Base-by-base conservation (phyloP, 2,113 vertebrate genomes). In the Podocnemis expansa region DNA sequence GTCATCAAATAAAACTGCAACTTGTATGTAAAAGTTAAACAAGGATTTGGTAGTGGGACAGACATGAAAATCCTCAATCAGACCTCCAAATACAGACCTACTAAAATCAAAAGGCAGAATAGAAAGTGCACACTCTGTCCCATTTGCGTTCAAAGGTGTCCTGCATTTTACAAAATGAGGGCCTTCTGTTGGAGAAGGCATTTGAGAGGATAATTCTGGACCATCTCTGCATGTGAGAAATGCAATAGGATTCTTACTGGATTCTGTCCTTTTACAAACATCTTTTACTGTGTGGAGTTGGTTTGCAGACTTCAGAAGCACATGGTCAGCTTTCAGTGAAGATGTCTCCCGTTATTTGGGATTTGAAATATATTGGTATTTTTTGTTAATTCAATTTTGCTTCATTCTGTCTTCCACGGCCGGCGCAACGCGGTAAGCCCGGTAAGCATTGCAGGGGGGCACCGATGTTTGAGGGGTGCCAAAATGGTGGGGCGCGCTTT, bases 1-100 rank as follows among this genome's bases (percentile, higher is more conserved):
- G 78, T 31, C 86, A 91, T 94, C 95, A 75, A 55, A 17, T 88
- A 85, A 80, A 88, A 84, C 80, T 49, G 67, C 58, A 38, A 11
- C 56, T 47, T 41, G 5, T 63, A 47, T 55, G 80, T 89, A 75
- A 90, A 87, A 90, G 63, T 95, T 85, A 88, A 86, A 88, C 45
- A 60, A 81, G 27, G 75, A 6, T 41, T 86, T 95, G 54, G 31
- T 41, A 82, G 41, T 54, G 90, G 89, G 21, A 29, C 60, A 38
- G 19, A 83, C 88, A 0, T 11, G 82, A 89, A 87, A 88, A 83
- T 83, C 92, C 51, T 34, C 84, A 78, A 3, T 47, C 31, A 43
- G 16, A 54, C 19, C 10, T 92, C 56, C 45, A 19, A 56, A 80
- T 85, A 22, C 19, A 22, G n/a, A 38, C 63, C 19, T 19, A 38